phyloP scores from a whole-genome alignment of 2,113 vertebrate species.

The Oceanites oceanicus region DNA sequence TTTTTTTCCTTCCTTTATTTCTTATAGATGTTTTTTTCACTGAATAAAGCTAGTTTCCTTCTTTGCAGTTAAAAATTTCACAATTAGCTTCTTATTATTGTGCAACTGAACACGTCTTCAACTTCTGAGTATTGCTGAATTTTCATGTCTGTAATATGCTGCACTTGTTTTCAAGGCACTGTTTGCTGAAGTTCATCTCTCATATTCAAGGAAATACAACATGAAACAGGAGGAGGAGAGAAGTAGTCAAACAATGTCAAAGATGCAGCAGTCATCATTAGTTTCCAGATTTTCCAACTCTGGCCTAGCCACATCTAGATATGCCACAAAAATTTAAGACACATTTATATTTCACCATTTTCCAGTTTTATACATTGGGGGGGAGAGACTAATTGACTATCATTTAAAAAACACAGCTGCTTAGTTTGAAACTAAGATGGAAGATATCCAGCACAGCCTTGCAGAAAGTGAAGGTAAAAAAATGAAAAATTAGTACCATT shows the following conservation, averaged over 20 bases:
- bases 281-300: not conserved
- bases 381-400: not conserved
- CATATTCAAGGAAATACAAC: not conserved
- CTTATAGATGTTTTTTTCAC: not conserved
- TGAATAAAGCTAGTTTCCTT: not conserved
- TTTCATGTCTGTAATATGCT: not conserved
- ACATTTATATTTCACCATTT: not conserved
- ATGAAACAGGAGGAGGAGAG: not conserved
- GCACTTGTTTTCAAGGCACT: not conserved
- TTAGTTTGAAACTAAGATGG: not conserved
- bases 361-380: not conserved
- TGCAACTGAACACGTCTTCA: not conserved
- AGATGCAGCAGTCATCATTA: not conserved
- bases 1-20: not conserved
- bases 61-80: not conserved
- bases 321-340: not conserved
- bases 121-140: not conserved
- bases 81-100: not conserved
- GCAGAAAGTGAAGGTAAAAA: not conserved
- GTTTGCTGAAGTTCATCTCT: not conserved
- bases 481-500: not conserved
- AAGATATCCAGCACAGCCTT: not conserved
- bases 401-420: not conserved
- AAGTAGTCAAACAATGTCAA: not conserved
- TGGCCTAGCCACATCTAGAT: not conserved